Conservation (phyloP, 2,888 invertebrate genomes). For the Argyra leucocephala region DNA sequence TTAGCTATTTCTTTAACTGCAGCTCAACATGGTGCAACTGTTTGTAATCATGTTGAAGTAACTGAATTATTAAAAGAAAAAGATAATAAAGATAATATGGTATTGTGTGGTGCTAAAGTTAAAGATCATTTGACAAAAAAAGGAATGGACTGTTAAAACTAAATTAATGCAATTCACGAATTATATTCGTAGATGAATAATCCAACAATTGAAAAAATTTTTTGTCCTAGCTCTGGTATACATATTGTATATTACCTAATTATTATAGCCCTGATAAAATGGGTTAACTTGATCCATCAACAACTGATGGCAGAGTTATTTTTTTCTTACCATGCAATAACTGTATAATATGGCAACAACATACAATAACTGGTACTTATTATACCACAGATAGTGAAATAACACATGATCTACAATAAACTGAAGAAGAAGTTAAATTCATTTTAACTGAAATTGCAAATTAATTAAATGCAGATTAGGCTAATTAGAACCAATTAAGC, state of each 20-base stretch:
- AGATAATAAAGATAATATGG: constrained; percentile 45
- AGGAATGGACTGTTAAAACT: constrained; percentile 72
- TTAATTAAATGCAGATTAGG: constrained; percentile 87
- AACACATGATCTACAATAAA: constrained; percentile 86
- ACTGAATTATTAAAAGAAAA: constrained; percentile 61
- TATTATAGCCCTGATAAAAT: constrained; percentile 96
- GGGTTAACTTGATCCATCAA: constrained; percentile 95
- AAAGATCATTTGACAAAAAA: constrained; percentile 72
- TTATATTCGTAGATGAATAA: constrained; percentile 90
- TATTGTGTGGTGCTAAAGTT: constrained; percentile 59
- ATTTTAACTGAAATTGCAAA: constrained; percentile 94
- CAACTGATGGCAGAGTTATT: constrained; percentile 96
- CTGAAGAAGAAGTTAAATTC: constrained; percentile 96
- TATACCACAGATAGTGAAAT: constrained; percentile 90
- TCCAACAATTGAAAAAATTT: constrained; percentile 68
- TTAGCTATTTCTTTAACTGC: constrained; percentile 91
- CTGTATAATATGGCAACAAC: constrained; percentile 96
- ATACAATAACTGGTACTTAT: constrained; percentile 91
- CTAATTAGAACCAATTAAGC: too few relatives aligned
- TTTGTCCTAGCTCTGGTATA: constrained; percentile 92
- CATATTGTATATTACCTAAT: constrained; percentile 95
- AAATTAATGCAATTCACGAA: constrained; percentile 96
- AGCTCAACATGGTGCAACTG: constrained; percentile 86
- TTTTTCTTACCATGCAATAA: constrained; percentile 98
- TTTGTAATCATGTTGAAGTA: constrained; percentile 86